Conservation (phyloP, 1,140 invertebrate genomes). For the Cotesia glomerata region DNA sequence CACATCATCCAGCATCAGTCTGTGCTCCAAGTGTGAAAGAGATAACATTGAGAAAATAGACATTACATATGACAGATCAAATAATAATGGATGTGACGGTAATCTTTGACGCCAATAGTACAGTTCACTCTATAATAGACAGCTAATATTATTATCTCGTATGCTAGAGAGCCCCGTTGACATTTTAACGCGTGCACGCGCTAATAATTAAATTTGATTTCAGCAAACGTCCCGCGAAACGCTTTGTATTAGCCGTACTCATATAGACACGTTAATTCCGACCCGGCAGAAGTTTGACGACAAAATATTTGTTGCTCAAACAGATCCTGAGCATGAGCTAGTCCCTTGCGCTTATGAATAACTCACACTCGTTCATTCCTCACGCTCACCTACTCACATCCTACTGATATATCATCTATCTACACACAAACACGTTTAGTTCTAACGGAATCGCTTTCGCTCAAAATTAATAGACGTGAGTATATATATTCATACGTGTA, state of each 20-base stretch:
- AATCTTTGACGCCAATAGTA: constrained; percentile 6
- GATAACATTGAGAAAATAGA: too few relatives aligned
- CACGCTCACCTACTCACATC: background rate
- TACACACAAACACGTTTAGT: background rate
- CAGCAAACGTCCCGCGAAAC: constrained; percentile 62
- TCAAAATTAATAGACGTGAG: constrained; percentile 10
- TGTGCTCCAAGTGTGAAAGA: too few relatives aligned
- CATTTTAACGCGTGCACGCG: constrained; percentile 10
- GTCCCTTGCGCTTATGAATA: constrained; percentile 39
- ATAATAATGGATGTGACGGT: background rate
- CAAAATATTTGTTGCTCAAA: constrained; percentile 66
- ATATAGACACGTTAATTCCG: constrained; percentile 62
- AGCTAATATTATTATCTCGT: too few relatives aligned
- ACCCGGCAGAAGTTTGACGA: constrained; percentile 62
- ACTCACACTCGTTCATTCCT: constrained; percentile 1
- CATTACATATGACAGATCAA: background rate
- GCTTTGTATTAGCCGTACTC: constrained; percentile 63
- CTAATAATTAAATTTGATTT: constrained; percentile 54
- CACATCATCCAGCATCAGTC: background rate
- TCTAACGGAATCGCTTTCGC: constrained; percentile 1
- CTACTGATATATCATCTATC: background rate
- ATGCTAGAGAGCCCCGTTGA: background rate
- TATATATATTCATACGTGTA: too few relatives aligned
- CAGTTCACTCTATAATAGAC: too few relatives aligned
- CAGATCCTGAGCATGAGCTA: constrained; percentile 51